phyloP scores from a whole-genome alignment of 2,888 invertebrate species.

The Chaitophorus viminalis region DNA sequence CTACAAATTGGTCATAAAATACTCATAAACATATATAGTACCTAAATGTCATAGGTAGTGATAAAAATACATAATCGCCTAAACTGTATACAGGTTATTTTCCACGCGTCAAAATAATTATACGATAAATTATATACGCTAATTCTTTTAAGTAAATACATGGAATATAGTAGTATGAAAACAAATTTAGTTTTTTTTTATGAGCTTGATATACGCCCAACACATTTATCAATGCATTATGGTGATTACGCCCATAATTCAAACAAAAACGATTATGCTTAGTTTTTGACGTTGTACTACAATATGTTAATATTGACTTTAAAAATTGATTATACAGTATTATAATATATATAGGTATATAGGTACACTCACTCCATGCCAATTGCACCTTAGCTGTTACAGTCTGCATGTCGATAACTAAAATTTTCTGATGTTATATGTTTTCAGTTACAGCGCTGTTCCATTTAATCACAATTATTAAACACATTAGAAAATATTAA shows the following conservation, averaged over 20 bases:
- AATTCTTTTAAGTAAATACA: slow-evolving; percentile 27
- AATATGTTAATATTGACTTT: slow-evolving; percentile 34
- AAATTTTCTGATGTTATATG: slow-evolving; percentile 26
- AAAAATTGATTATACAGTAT: slow-evolving; percentile 4
- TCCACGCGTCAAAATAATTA: neutral
- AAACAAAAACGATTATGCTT: slow-evolving; percentile 40
- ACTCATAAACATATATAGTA: neutral
- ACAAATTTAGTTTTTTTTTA: slow-evolving; percentile 25
- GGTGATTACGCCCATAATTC: slow-evolving; percentile 39
- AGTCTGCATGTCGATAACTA: slow-evolving; percentile 56
- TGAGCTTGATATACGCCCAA: slow-evolving; percentile 1
- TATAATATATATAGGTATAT: no score
- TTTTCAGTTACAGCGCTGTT: neutral
- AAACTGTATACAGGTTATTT: neutral
- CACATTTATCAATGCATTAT: slow-evolving; percentile 36
- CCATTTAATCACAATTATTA: slow-evolving; percentile 3
- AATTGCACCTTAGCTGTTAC: slow-evolving; percentile 57
- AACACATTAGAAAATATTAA: neutral
- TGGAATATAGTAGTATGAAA: neutral
- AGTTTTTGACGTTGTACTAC: slow-evolving; percentile 11
- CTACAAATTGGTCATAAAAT: no score
- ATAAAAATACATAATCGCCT: neutral
- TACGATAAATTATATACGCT: neutral
- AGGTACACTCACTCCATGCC: slow-evolving; percentile 60
- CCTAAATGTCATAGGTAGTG: no score